Percentiles rank a stretch among this genome's conserved stretches.
These are phyloP conservation scores for Rhinolophus sinicus DNA, from an alignment of 2,113 vertebrate species.

Conservation along the genomic window DNA sequence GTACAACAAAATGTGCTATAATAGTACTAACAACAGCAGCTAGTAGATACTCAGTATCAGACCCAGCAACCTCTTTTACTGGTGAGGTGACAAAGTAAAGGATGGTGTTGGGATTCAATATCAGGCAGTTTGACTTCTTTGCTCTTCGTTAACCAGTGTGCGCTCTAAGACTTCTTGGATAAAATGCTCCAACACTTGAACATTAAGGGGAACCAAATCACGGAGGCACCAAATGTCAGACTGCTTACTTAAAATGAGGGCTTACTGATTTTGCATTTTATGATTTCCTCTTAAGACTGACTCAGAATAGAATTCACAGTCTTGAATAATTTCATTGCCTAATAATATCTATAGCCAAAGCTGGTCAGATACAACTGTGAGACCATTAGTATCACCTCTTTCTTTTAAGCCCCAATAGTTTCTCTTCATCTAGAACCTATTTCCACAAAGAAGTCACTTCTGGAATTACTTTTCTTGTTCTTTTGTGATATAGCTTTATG, in stretches of 20 bases:
- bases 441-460: background rate
- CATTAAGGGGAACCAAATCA: background rate
- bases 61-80: background rate
- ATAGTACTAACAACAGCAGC: background rate
- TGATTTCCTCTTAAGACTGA: background rate
- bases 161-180: background rate
- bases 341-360: background rate
- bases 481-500: background rate
- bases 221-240: background rate
- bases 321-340: background rate
- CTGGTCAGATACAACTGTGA: background rate
- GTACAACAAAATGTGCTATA: background rate
- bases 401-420: background rate
- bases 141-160: background rate
- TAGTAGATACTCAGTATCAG: no score
- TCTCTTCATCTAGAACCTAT: background rate
- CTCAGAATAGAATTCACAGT: background rate
- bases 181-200: background rate
- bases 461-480: background rate
- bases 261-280: background rate
- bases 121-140: background rate
- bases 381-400: background rate
- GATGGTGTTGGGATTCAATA: background rate
- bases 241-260: background rate
- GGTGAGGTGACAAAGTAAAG: background rate